phyloP scores from a whole-genome alignment of 2,113 vertebrate species.

The cat (Felis catus) region F.catus_Fca126_mat1.0 CM031411.1:102243501-102244000 shows the following conservation, averaged over 20 bases:
- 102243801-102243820: conserved; percentile 43
- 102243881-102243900: conserved; percentile 25
- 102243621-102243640: conserved; percentile 14
- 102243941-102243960: neutral
- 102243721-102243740: conserved; percentile 28
- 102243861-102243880: conserved; percentile 47
- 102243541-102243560: neutral
- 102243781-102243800: conserved; percentile 33
- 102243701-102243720: conserved; percentile 45
- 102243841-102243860: conserved; percentile 21
- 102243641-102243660: neutral
- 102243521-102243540: conserved; percentile 43
- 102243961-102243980: conserved; percentile 50
- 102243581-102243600: neutral
- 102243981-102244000: neutral
- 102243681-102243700: neutral
- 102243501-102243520: neutral
- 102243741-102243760: conserved; percentile 1
- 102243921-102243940: neutral
- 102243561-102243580: conserved; percentile 13
- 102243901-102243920: neutral
- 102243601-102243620: neutral
- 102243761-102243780: conserved; percentile 39
- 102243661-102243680: neutral
- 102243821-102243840: conserved; percentile 37